These are phyloP conservation scores for Stratiomys singularior DNA, from an alignment of 2,888 invertebrate genomes.

Conservation along the genomic window DNA sequence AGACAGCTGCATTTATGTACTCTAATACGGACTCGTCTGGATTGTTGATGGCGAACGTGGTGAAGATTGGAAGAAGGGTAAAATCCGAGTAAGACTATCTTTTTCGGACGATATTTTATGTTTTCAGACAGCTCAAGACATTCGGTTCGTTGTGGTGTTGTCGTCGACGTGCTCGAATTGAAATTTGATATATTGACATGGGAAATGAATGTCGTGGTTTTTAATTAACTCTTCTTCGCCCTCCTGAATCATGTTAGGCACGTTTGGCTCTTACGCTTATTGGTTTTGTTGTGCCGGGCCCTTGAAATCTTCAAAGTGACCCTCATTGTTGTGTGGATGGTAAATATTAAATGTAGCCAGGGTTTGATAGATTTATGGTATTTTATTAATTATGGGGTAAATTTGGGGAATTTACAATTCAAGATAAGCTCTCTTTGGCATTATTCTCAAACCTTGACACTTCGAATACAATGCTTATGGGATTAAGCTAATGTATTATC, in stretches of 20 bases:
- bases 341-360: too few species aligned
- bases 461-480: too few species aligned
- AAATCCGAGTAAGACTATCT: background rate
- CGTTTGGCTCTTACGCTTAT: background rate
- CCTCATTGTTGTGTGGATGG: background rate
- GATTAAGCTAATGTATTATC: too few species aligned
- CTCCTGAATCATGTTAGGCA: background rate
- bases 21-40: too few species aligned
- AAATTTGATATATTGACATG: constrained; percentile 34
- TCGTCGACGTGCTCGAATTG: background rate
- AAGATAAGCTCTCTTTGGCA: too few species aligned
- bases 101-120: background rate
- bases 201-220: constrained; percentile 28
- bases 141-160: background rate
- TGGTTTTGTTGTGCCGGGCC: too few species aligned
- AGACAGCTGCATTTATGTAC: background rate
- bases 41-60: too few species aligned
- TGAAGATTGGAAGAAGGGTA: too few species aligned
- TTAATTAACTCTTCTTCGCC: constrained; percentile 28
- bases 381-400: too few species aligned
- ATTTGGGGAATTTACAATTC: too few species aligned
- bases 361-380: too few species aligned
- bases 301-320: background rate
- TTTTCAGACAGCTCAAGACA: background rate
- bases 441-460: too few species aligned